phyloP scores from a whole-genome alignment of 2,797 vertebrate genomes.

The Pangasius macronema region DNA sequence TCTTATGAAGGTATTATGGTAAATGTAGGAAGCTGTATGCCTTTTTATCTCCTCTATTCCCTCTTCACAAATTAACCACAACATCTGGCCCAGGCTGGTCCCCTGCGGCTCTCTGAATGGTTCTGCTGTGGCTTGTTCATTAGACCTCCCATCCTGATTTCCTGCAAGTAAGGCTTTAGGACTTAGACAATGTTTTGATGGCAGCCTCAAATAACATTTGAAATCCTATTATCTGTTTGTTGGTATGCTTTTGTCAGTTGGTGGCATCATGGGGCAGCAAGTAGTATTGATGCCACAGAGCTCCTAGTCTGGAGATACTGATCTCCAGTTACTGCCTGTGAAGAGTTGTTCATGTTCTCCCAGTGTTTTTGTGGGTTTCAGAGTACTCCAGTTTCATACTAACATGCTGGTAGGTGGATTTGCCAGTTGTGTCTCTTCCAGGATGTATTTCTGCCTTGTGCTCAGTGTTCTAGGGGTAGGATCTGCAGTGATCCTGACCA shows the following conservation, averaged over 20 bases:
- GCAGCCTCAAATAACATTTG: background rate
- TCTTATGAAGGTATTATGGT: background rate
- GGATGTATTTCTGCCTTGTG: background rate
- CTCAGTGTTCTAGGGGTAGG: background rate
- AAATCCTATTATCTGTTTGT: background rate
- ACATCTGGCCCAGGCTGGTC: slow-evolving; percentile 9
- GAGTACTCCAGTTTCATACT: background rate
- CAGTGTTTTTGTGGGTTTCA: background rate
- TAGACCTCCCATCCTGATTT: background rate
- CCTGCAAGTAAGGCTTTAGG: background rate
- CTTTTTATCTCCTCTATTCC: slow-evolving; percentile 1
- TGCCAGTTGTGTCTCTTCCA: background rate
- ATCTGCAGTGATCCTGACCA: background rate
- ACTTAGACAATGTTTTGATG: background rate
- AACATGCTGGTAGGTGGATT: background rate
- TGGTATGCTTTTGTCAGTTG: slow-evolving; percentile 5
- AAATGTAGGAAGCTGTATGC: background rate
- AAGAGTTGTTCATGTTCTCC: background rate
- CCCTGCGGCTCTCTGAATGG: background rate
- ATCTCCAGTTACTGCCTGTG: background rate
- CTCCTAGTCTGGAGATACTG: background rate
- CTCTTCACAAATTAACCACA: slow-evolving; percentile 16
- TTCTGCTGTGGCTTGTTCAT: background rate
- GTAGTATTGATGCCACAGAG: background rate
- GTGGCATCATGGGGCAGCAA: background rate